Base-by-base conservation (phyloP, 2,113 vertebrate species). In the Psittacula cyanocephala region DNA sequence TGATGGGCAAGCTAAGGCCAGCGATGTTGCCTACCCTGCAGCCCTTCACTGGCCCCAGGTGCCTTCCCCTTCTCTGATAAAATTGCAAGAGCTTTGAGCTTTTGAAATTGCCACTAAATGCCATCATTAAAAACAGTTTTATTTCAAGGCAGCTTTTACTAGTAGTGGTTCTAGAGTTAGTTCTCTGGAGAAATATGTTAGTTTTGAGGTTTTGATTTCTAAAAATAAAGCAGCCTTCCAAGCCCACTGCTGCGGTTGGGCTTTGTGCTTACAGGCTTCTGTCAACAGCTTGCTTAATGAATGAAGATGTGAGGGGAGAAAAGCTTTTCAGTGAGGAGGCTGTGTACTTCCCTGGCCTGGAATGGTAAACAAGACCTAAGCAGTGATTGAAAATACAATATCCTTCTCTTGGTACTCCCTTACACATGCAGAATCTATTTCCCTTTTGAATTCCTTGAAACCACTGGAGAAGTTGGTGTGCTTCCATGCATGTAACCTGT, bases 241-340 rank as follows among this genome's bases (percentile, higher is more conserved):
- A 92, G 70, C 74, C 57, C 41, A 67, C 53, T 91, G 57, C 83
- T 87, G 77, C 62, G 50, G 53, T 11, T 90, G 70, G 77, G 70
- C 67, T 92, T 84, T 81, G 88, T 55, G 71, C 86, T 93, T 64
- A 49, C 69, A 88, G 80, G 46, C 52, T 85, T 92, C 65, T 89
- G 62, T 87, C 3, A 18, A 87, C 94, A 93, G 83, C 62, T 92
- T 63, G 33, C 57, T 49, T 94, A 96, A 94, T 96, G 93, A 96
- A 93, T 87, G 93, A 91, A 91, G 86, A 92, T 95, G 59, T 65
- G 89, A 94, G 67, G 83, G 63, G 80, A 84, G 90, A 92, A 81
- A 81, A 91, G 92, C 70, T 87, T 70, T 90, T 92, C 86, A 81
- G 0, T 33, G 75, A 96, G 88, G 47, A 78, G 65, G 29, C 77